phyloP scores from a whole-genome alignment of 2,888 invertebrate species.

The Lepas anatifera region DNA sequence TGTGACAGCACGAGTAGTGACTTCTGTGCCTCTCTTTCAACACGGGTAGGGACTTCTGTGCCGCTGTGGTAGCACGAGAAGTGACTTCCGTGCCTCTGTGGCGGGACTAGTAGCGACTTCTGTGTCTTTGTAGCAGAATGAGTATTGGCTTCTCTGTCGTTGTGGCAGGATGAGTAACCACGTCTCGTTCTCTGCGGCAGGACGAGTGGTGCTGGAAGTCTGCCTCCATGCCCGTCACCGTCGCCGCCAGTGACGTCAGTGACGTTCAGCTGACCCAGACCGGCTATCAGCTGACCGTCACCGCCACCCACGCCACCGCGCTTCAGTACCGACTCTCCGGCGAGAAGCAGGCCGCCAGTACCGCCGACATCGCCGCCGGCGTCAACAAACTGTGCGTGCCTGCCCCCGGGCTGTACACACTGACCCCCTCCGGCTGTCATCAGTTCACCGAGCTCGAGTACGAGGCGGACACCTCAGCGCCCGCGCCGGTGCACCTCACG shows the following conservation, averaged over 20 bases:
- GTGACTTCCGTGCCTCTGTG: too few relatives aligned
- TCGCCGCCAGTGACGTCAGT: slow-evolving; percentile 45
- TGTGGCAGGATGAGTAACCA: too few relatives aligned
- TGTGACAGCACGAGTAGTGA: too few relatives aligned
- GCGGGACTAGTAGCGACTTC: too few relatives aligned
- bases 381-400: slow-evolving; percentile 60
- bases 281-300: slow-evolving; percentile 61
- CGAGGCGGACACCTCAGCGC: slow-evolving; percentile 37
- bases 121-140: too few relatives aligned
- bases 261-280: slow-evolving; percentile 64
- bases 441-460: slow-evolving; percentile 41
- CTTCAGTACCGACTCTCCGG: slow-evolving; percentile 24
- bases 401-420: slow-evolving; percentile 51
- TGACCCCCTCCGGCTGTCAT: slow-evolving; percentile 70
- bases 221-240: slow-evolving; percentile 44
- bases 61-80: too few relatives aligned
- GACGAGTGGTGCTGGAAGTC: slow-evolving; percentile 74
- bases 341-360: background rate
- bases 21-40: too few relatives aligned
- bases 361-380: slow-evolving; percentile 39
- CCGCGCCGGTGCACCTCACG: slow-evolving; percentile 29
- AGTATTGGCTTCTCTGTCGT: too few relatives aligned
- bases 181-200: too few relatives aligned
- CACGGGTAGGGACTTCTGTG: too few relatives aligned
- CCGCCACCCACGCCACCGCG: slow-evolving; percentile 53